These are phyloP conservation scores for Holacanthus passer DNA, from an alignment of 2,113 vertebrate genomes.

Conservation along the genomic window DNA sequence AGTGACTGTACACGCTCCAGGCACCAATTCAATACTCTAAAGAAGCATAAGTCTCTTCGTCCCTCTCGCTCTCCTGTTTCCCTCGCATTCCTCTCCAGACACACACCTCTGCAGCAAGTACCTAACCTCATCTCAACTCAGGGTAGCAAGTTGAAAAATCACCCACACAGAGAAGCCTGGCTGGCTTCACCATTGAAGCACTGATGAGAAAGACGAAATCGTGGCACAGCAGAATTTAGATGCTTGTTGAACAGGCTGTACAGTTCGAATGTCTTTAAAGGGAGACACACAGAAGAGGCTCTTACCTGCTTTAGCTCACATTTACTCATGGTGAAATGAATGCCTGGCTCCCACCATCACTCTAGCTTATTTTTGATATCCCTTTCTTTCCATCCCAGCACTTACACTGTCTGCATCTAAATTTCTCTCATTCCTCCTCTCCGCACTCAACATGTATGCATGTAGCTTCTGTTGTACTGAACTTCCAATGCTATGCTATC, in stretches of 20 bases:
- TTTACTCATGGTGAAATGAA: slow-evolving; percentile 16
- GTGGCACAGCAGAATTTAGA: slow-evolving; percentile 22
- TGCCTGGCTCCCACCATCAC: background rate
- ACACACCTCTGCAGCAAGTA: slow-evolving; percentile 52
- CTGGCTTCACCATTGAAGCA: slow-evolving; percentile 29
- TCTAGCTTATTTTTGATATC: background rate
- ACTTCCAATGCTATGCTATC: background rate
- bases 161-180: slow-evolving; percentile 63
- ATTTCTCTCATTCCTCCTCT: background rate
- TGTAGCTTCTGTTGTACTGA: background rate
- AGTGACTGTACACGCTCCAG: slow-evolving; percentile 17
- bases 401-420: slow-evolving; percentile 9
- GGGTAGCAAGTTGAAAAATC: slow-evolving; percentile 39
- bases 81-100: slow-evolving; percentile 55
- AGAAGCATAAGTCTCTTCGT: slow-evolving; percentile 25
- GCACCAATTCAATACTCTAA: slow-evolving; percentile 36
- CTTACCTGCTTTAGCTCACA: slow-evolving; percentile 5
- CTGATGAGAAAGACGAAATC: background rate
- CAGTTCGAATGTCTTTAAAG: slow-evolving; percentile 23
- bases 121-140: slow-evolving; percentile 45
- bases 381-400: background rate
- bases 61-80: background rate
- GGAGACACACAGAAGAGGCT: background rate
- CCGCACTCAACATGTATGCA: background rate
- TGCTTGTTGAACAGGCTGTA: slow-evolving; percentile 17